phyloP scores from a whole-genome alignment of 2,888 invertebrate genomes.

The Gastrophysa polygoni region DNA sequence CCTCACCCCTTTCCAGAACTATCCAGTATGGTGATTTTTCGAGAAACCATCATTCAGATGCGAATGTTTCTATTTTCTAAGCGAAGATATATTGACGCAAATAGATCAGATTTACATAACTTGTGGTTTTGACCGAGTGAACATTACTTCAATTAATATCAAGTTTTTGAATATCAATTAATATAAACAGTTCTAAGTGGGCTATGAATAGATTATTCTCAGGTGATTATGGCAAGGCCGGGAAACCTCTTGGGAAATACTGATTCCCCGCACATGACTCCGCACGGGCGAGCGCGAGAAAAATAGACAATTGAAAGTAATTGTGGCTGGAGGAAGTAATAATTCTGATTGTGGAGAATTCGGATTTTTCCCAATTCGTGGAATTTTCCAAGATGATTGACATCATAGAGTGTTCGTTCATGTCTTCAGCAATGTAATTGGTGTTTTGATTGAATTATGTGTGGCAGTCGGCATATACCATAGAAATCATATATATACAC shows the following conservation, averaged over 20 bases:
- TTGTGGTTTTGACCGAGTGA: not conserved
- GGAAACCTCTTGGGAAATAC: constrained; percentile 7
- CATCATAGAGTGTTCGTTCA: no score
- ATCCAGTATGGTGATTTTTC: no score
- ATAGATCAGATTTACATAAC: not conserved
- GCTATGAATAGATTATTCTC: constrained; percentile 4
- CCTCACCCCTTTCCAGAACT: no score
- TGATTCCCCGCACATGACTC: constrained; percentile 9
- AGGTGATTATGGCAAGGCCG: not conserved
- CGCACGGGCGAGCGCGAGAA: not conserved
- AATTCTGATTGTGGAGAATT: not conserved
- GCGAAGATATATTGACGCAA: not conserved
- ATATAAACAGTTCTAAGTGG: not conserved
- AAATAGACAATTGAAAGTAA: constrained; percentile 2
- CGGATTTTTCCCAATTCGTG: not conserved
- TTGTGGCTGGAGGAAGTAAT: constrained; percentile 42
- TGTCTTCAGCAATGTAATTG: not conserved
- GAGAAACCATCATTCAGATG: no score
- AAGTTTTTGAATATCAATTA: not conserved
- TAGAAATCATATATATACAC: no score
- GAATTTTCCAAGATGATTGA: not conserved
- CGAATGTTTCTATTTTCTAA: not conserved
- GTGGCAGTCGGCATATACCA: no score
- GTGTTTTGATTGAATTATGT: no score
- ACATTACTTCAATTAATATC: not conserved